Evolutionary conservation across 2,113 vertebrate genomes (phyloP).

Genomic region (Phocoena phocoena): DNA sequence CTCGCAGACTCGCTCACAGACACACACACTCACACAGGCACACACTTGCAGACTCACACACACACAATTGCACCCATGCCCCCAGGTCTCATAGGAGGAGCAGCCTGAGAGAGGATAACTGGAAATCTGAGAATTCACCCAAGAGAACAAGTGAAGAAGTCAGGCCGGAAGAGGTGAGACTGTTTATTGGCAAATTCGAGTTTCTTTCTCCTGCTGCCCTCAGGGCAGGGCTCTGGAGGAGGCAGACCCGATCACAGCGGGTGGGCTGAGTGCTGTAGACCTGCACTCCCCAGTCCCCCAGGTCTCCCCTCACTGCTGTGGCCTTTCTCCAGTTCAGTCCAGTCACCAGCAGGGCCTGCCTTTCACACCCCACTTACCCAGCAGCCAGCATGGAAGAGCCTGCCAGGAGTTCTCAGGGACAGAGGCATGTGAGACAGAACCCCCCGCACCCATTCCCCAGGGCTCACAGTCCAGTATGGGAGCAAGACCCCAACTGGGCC

Average conservation of each 20-base stretch:
- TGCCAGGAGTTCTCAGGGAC: not conserved
- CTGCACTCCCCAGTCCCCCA: not conserved
- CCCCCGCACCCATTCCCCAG: too few relatives aligned
- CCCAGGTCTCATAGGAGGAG: not conserved
- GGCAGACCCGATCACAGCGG: not conserved
- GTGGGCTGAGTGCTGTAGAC: not conserved
- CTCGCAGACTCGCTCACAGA: too few relatives aligned
- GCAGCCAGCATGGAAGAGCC: not conserved
- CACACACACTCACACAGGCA: too few relatives aligned
- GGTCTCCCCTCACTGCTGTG: not conserved
- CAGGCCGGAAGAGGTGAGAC: not conserved
- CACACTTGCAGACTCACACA: too few relatives aligned
- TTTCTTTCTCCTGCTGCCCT: not conserved
- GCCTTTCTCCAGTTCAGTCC: not conserved
- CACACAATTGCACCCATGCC: too few relatives aligned
- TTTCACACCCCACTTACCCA: not conserved
- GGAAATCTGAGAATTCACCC: not conserved
- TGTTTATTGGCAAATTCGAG: not conserved
- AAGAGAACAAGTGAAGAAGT: not conserved
- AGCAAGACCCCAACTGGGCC: not conserved
- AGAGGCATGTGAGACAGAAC: not conserved
- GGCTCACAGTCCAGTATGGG: not conserved
- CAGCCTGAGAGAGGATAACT: too few relatives aligned
- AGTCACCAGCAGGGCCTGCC: too few relatives aligned
- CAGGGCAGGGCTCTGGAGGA: not conserved